Evolutionary conservation across 2,888 invertebrate species (phyloP).

Genomic region (Morpho deidamia): DNA sequence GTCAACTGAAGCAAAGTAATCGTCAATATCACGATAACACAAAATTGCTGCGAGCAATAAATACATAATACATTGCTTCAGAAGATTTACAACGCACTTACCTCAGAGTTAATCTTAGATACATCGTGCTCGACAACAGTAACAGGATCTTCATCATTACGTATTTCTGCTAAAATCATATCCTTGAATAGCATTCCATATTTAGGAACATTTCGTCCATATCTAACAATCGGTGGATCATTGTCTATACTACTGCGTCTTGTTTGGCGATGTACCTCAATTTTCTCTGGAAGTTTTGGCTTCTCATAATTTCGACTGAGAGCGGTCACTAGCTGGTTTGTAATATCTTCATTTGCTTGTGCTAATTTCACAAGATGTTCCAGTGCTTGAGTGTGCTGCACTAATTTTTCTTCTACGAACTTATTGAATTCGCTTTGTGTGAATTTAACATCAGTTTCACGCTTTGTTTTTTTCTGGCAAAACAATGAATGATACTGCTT

Average conservation of each 20-base stretch:
- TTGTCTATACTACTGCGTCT: conserved; percentile 30
- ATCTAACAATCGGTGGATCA: conserved; percentile 37
- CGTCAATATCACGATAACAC: not conserved
- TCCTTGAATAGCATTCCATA: conserved; percentile 46
- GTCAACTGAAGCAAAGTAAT: conserved; percentile 13
- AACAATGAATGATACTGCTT: conserved; percentile 25
- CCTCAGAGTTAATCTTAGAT: conserved; percentile 20
- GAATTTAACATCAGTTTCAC: conserved; percentile 26
- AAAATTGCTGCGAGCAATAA: not conserved
- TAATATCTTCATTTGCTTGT: conserved; percentile 36
- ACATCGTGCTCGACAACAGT: conserved; percentile 35
- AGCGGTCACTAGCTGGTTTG: conserved; percentile 40
- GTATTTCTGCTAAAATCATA: conserved; percentile 36
- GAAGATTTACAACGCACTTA: conserved; percentile 30
- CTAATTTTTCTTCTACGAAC: conserved; percentile 47
- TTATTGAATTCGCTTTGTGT: conserved; percentile 29
- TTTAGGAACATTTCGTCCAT: conserved; percentile 44
- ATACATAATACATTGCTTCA: conserved; percentile 25
- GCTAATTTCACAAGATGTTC: conserved; percentile 41
- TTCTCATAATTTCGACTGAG: conserved; percentile 32
- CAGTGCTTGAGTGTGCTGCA: conserved; percentile 49
- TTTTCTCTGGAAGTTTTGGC: conserved; percentile 44
- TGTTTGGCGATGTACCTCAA: conserved; percentile 34
- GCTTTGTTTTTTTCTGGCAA: conserved; percentile 42
- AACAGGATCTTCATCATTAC: conserved; percentile 35